Conservation (phyloP, 2,797 vertebrate species). For the Gymnodraco acuticeps region DNA sequence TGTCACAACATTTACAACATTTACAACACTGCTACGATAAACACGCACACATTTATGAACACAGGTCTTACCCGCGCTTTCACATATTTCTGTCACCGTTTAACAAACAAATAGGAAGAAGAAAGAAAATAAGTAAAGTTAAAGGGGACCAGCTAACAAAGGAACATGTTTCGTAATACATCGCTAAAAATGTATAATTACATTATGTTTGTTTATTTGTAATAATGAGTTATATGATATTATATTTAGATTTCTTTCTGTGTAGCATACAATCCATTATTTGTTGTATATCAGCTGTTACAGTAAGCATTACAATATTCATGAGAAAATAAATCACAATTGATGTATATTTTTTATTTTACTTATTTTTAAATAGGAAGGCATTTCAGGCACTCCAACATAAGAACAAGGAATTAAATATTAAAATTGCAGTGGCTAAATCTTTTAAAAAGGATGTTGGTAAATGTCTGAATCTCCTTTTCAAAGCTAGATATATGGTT, state of each 20-base stretch:
- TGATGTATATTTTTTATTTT: too few relatives aligned
- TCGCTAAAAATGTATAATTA: not conserved
- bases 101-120: slow-evolving; percentile 69
- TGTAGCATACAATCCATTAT: not conserved
- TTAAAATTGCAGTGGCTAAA: too few relatives aligned
- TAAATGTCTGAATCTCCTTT: too few relatives aligned
- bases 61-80: slow-evolving; percentile 88
- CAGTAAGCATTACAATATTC: not conserved
- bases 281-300: not conserved
- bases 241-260: not conserved
- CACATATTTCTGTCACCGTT: slow-evolving; percentile 91
- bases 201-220: not conserved
- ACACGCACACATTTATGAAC: slow-evolving; percentile 37
- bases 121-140: slow-evolving; percentile 61
- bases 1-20: slow-evolving; percentile 36
- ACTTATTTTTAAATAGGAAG: too few relatives aligned
- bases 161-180: not conserved
- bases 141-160: not conserved
- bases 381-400: too few relatives aligned
- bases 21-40: slow-evolving; percentile 30
- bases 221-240: not conserved
- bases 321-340: too few relatives aligned
- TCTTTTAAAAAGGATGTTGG: too few relatives aligned
- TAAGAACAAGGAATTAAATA: too few relatives aligned
- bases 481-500: too few relatives aligned